Evolutionary conservation across 2,113 vertebrate genomes (phyloP), one percentile per base, ranked within the genome.

Genomic region (Alaudala cheleensis): DNA sequence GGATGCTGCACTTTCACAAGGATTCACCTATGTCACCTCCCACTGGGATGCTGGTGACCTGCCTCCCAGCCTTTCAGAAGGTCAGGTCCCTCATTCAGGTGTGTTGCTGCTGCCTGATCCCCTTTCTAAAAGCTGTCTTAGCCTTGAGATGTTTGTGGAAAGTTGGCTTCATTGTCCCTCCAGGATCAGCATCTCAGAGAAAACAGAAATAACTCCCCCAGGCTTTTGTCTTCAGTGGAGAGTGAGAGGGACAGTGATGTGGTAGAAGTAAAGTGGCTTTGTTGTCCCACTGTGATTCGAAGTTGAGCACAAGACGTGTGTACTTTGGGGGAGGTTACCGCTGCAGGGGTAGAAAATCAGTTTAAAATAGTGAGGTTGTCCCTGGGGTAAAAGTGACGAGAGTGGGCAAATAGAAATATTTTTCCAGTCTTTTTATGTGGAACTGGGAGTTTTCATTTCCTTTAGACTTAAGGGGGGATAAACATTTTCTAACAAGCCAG

Each of bases 241-340:
- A 57, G 14, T 26, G 53, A 73, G 21, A 1, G 20, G n/a, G 42
- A 54, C 57, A 42, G 34, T 0, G 0, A 19, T 1, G 2, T 18
- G 29, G 37, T 28, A 39, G 64, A 64, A 67, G 7, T 11, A 10
- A 81, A 74, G 25, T 33, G 49, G 18, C 14, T 33, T 77, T 66
- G 65, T 60, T 40, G 18, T 79, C 18, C n/a, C 2, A 0, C 56
- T 56, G 34, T 37, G 49, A 33, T 49, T 49, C 0, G 3, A 33
- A 70, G 50, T 31, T 21, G 1, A 44, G 39, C 3, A 23, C n/a
- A 57, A 4, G 16, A 44, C 1, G 4, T 22, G 18, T 21, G 8
- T 42, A 16, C 21, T 60, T 37, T 26, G 66, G 66, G 58, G 39
- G 11, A 15, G 15, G 28, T 82, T 76, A 67, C 50, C 58, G 15